phyloP scores from a whole-genome alignment of 2,797 vertebrate genomes.

The Trematomus bernacchii region DNA sequence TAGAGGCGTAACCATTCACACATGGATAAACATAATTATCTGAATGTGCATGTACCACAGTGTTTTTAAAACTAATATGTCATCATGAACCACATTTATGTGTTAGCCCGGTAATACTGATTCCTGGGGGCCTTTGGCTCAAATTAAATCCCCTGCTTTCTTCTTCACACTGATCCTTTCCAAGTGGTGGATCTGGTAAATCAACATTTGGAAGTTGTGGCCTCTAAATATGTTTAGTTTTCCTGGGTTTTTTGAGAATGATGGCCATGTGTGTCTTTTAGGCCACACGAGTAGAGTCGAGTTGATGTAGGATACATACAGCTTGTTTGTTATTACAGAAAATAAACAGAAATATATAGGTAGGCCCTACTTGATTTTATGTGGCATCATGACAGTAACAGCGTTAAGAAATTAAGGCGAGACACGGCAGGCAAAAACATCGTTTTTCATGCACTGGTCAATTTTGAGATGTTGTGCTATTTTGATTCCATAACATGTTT shows the following conservation, averaged over 20 bases:
- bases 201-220: slow-evolving; percentile 24
- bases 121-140: slow-evolving; percentile 29
- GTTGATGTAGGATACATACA: neutral
- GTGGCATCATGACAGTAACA: neutral
- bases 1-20: slow-evolving; percentile 32
- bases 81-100: slow-evolving; percentile 17
- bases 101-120: slow-evolving; percentile 28
- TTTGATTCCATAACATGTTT: too few relatives aligned
- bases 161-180: slow-evolving; percentile 34
- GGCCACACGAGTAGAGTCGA: neutral
- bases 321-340: neutral
- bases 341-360: neutral
- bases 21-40: slow-evolving; percentile 31
- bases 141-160: slow-evolving; percentile 22
- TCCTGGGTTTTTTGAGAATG: neutral
- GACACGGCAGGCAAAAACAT: too few relatives aligned
- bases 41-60: neutral
- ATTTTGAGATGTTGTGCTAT: too few relatives aligned
- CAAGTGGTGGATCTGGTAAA: slow-evolving; percentile 43
- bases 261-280: neutral
- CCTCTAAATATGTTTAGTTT: neutral
- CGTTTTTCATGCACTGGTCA: too few relatives aligned
- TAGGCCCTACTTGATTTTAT: neutral
- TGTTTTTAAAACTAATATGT: slow-evolving; percentile 54
- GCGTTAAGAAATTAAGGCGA: neutral